A percentile compares a stretch with the other conserved stretches of the same genome.
phyloP scores from a whole-genome alignment of 2,113 vertebrate genomes.

The Pseudorectes ferrugineus region DNA sequence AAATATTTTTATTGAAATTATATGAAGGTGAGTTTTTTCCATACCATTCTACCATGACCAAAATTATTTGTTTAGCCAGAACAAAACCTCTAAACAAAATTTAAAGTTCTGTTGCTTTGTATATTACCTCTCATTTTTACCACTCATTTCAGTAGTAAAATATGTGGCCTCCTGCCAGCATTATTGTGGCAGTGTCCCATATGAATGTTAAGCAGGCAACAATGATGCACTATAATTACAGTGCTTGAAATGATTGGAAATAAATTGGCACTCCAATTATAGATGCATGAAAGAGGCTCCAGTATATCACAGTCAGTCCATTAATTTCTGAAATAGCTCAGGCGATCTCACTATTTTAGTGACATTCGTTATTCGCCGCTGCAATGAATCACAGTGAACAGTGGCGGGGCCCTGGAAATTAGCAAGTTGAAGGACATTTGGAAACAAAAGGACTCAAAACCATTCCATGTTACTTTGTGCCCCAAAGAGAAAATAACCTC shows the following conservation, averaged over 20 bases:
- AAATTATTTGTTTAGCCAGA: background rate
- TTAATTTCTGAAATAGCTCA: conserved; percentile 79
- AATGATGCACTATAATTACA: conserved; percentile 78
- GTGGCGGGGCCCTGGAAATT: conserved; percentile 18
- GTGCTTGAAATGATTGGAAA: conserved; percentile 80
- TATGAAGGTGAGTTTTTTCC: background rate
- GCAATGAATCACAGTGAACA: conserved; percentile 61
- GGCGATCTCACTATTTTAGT: conserved; percentile 63
- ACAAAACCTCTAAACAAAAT: conserved; percentile 46
- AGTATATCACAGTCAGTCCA: conserved; percentile 75
- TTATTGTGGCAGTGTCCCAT: conserved; percentile 61
- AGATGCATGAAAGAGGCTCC: conserved; percentile 71
- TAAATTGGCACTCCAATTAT: conserved; percentile 81
- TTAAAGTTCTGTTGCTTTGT: conserved; percentile 4
- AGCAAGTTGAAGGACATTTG: conserved; percentile 59
- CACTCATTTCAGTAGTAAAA: conserved; percentile 57
- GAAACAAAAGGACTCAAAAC: conserved; percentile 31
- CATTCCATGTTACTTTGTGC: background rate
- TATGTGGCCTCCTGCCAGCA: conserved; percentile 55
- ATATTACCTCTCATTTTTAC: conserved; percentile 48
- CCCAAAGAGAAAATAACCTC: background rate
- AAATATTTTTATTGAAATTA: conserved; percentile 14
- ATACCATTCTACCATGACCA: background rate
- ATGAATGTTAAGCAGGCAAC: conserved; percentile 76
- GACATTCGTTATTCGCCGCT: conserved; percentile 60